Evolutionary conservation across 2,797 vertebrate species (phyloP), one percentile per base, ranked within the genome.

Genomic region (Chromis chromis): DNA sequence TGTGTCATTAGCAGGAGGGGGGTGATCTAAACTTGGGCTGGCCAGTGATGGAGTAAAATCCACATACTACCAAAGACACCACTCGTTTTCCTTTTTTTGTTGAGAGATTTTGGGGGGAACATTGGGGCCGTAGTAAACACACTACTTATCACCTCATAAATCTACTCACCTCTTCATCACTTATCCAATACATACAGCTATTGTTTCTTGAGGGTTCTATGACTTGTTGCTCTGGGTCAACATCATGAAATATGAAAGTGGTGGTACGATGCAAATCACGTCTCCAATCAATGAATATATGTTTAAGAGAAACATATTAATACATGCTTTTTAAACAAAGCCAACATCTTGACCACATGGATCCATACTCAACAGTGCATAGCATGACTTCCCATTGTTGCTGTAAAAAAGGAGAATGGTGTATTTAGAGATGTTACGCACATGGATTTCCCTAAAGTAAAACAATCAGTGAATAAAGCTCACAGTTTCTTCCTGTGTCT

Each of bases 1-100:
- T 91, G 92, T 93, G 89, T 89, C 90, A 93, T 93, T 94, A 92
- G 80, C 85, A 86, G 78, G 84, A 81, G 85, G 76, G 84, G 85
- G 82, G 81, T 61, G 88, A 89, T 90, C 91, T 93, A 92, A 93
- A 92, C 78, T 88, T 78, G 82, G 81, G 78, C 72, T 81, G 70
- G 82, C 79, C 74, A 49, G 82, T 77, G 77, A 83, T 73, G 64
- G 86, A 83, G 79, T 82, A 68, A 74, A 91, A 89, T 89, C 76
- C 88, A 81, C 84, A 87, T 84, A 78, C 76, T 89, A 78, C 74
- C 17, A 13, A 91, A 91, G 83, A 90, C 78, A 88, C 73, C 70
- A 60, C 76, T 87, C 83, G 73, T 89, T 92, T 90, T 86, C 65
- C 31, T 60, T 82, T 76, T 81, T 81, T 87, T 84, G 68, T 85